Base-by-base conservation (phyloP, 2,113 vertebrate genomes). In the Puntigrus tetrazona region DNA sequence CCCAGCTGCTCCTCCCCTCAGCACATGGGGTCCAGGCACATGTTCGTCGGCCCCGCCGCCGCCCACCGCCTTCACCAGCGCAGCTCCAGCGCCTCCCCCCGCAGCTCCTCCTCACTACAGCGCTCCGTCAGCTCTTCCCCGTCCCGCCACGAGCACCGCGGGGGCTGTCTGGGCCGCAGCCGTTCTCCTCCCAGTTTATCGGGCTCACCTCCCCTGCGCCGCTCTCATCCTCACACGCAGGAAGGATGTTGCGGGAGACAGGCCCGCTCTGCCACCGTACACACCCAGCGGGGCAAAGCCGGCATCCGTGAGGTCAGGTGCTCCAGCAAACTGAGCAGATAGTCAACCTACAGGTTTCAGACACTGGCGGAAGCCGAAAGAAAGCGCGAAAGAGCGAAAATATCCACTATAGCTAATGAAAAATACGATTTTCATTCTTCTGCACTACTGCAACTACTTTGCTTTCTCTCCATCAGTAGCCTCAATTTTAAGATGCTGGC, bases 131-230 rank as follows among this genome's bases (percentile, higher is more conserved):
- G 97, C 92, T 98, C 98, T 89, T 98, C 97, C 74, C 96, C 97
- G 0, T 98, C 98, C 25, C 94, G 97, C 91, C 94, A 96, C 81
- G 97, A 97, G 82, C 94, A 95, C 87, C 94, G 96, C 0, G 96
- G 91, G 5, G 88, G 93, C 92, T 95, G 94, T 91, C 91, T 96
- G 81, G 96, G 95, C 83, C 96, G 97, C 85, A 98, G 96, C 95
- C 97, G 94, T 92, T 99, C 98, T 1, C 98, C 98, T 22, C 97
- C 97, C 70, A 99, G 97, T 92, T 97, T 96, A 88, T 99, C 98
- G 6, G 96, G 97, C 84, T 98, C 98, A 1, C 98, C 98, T 0
- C 97, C 97, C 25, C 95, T 94, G 38, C 97, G 97, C 91, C 96
- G 97, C 88, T 95, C 96, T 90, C 96, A 96, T 93, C 93, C 95